Percentiles rank a stretch among this genome's conserved stretches.
phyloP scores from a whole-genome alignment of 2,113 vertebrate species.

The Dasypus novemcinctus region DNA sequence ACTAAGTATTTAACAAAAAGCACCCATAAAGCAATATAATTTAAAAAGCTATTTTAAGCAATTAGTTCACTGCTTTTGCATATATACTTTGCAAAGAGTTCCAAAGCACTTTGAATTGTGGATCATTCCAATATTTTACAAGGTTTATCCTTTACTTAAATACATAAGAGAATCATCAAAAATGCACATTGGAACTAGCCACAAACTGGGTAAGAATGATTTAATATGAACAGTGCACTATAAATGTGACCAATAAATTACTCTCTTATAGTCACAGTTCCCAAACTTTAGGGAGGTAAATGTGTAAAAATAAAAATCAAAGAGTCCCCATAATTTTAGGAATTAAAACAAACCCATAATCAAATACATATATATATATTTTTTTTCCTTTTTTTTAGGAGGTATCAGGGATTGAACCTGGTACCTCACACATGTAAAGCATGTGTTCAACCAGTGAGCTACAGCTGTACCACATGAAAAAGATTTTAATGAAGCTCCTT shows the following conservation, averaged over 20 bases:
- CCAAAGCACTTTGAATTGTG: constrained; percentile 48
- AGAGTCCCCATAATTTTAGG: background rate
- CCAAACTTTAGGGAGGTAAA: background rate
- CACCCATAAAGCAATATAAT: background rate
- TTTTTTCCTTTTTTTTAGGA: too few relatives aligned
- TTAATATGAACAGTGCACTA: background rate
- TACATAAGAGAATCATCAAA: constrained; percentile 41
- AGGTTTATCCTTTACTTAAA: constrained; percentile 47
- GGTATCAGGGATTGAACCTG: too few relatives aligned
- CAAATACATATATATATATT: constrained; percentile 50
- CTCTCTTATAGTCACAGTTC: background rate
- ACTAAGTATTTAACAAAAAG: background rate
- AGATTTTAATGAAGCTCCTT: background rate
- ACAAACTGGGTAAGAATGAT: background rate
- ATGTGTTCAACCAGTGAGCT: too few relatives aligned
- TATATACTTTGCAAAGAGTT: background rate
- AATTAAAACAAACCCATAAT: constrained; percentile 31
- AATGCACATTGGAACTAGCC: background rate
- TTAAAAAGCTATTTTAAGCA: constrained; percentile 29
- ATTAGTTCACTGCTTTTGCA: constrained; percentile 20
- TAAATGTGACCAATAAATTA: constrained; percentile 40
- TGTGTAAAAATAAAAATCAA: constrained; percentile 39
- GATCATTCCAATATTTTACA: constrained; percentile 47
- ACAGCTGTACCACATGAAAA: background rate
- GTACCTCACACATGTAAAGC: background rate